Evolutionary conservation across 1,140 invertebrate species (phyloP).

Genomic region (Rhynchophorus ferrugineus): DNA sequence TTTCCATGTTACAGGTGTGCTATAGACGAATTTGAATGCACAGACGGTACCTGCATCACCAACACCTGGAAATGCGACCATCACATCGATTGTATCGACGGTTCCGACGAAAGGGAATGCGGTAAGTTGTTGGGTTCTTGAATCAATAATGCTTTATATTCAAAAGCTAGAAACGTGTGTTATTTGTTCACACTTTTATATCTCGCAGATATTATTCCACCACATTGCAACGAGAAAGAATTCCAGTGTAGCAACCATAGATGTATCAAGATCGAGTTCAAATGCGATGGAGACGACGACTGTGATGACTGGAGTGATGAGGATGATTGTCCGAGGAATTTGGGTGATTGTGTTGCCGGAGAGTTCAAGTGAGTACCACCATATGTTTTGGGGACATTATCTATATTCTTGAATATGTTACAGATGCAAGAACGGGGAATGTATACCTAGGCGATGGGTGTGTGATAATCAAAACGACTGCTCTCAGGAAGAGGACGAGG

Average conservation of each 20-base stretch:
- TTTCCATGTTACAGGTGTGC: conserved; percentile 47
- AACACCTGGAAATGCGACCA: conserved; percentile 53
- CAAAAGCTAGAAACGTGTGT: background rate
- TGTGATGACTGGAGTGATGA: conserved; percentile 83
- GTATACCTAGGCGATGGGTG: conserved; percentile 67
- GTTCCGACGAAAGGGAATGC: conserved; percentile 51
- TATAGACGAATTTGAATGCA: conserved; percentile 50
- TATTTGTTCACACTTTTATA: background rate
- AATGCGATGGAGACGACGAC: conserved; percentile 82
- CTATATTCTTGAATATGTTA: conserved; percentile 1
- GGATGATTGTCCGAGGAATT: conserved; percentile 55
- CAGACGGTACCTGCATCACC: conserved; percentile 56
- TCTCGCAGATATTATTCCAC: conserved; percentile 43
- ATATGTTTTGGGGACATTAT: background rate
- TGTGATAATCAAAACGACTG: conserved; percentile 83
- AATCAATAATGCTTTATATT: background rate
- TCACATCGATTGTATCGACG: conserved; percentile 53
- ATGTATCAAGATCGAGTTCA: conserved; percentile 65
- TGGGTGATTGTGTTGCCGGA: conserved; percentile 48
- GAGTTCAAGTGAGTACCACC: conserved; percentile 52
- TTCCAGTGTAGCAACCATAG: conserved; percentile 60
- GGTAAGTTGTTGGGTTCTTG: conserved; percentile 40
- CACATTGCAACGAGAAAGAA: conserved; percentile 59
- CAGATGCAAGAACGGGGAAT: conserved; percentile 51
- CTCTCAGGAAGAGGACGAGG: conserved; percentile 72